Percentiles rank a stretch among this genome's conserved stretches.
Conservation (phyloP, 2,888 invertebrate species). For the Strigamia transsilvanica region DNA sequence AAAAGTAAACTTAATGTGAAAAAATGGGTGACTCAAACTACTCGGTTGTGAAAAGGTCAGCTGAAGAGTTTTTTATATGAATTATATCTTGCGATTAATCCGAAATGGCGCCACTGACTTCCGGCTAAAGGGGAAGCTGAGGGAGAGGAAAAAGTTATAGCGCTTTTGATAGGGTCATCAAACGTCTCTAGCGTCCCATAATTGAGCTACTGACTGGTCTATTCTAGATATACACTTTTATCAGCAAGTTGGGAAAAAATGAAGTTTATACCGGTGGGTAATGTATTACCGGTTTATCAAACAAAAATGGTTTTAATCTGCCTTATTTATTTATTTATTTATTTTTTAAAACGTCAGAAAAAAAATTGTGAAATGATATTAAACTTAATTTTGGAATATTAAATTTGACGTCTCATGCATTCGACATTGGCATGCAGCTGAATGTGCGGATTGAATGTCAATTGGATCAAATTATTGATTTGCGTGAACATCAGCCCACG, state of each 20-base stretch:
- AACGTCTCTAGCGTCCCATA: conserved; percentile 38
- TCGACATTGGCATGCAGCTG: neutral
- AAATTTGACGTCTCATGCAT: neutral
- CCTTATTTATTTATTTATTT: too few species aligned
- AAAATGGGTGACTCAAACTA: conserved; percentile 10
- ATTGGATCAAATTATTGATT: conserved; percentile 43
- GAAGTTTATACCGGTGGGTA: neutral
- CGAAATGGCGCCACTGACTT: conserved; percentile 43
- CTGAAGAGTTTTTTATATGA: conserved; percentile 34
- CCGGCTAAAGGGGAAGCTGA: conserved; percentile 25
- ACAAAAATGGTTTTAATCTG: neutral
- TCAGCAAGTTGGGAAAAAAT: conserved; percentile 26
- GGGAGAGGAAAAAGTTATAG: conserved; percentile 24
- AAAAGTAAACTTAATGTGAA: too few species aligned
- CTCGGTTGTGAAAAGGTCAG: conserved; percentile 15
- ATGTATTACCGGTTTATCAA: neutral
- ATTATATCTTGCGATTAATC: conserved; percentile 37
- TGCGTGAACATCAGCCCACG: conserved; percentile 27
- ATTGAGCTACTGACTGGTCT: conserved; percentile 19
- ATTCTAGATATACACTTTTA: conserved; percentile 21
- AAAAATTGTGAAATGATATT: neutral
- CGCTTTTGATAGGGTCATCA: conserved; percentile 39
- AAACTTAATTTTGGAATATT: neutral
- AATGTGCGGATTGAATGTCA: conserved; percentile 35
- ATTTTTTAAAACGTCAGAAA: neutral